Evolutionary conservation across 2,797 vertebrate genomes (phyloP).

Genomic region (Anomalospiza imberbis): DNA sequence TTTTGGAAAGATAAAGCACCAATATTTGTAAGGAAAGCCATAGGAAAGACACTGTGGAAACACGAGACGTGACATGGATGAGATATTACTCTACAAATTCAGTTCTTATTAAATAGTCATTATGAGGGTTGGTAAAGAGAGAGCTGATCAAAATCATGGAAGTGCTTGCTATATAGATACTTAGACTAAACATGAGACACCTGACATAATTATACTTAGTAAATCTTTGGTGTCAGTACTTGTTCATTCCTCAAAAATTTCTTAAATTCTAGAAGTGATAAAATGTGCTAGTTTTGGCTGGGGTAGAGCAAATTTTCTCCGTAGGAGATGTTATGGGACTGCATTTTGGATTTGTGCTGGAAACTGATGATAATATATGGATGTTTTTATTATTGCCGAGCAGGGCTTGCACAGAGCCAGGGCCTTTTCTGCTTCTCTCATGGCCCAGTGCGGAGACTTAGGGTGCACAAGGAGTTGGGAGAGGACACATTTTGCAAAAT

Average conservation of each 20-base stretch:
- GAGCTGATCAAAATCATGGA: neutral
- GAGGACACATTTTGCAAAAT: neutral
- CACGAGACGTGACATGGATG: neutral
- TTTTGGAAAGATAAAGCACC: neutral
- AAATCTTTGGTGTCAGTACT: rapidly evolving
- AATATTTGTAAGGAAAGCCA: neutral
- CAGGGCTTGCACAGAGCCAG: rapidly evolving
- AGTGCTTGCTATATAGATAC: neutral
- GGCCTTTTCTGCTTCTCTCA: neutral
- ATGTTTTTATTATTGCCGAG: rapidly evolving
- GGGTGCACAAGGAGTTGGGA: rapidly evolving
- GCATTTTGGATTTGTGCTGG: neutral
- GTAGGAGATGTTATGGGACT: rapidly evolving
- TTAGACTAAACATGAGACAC: neutral
- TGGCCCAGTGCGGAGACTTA: rapidly evolving
- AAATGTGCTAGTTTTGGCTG: neutral
- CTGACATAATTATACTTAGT: neutral
- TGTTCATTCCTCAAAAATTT: neutral
- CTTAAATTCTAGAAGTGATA: neutral
- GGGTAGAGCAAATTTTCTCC: neutral
- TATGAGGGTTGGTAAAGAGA: neutral
- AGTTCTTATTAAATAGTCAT: neutral
- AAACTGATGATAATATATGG: rapidly evolving
- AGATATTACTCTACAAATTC: neutral
- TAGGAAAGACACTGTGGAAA: neutral